These are phyloP conservation scores for Teleogryllus occipitalis DNA, from an alignment of 1,140 invertebrate genomes.

Conservation along the genomic window DNA sequence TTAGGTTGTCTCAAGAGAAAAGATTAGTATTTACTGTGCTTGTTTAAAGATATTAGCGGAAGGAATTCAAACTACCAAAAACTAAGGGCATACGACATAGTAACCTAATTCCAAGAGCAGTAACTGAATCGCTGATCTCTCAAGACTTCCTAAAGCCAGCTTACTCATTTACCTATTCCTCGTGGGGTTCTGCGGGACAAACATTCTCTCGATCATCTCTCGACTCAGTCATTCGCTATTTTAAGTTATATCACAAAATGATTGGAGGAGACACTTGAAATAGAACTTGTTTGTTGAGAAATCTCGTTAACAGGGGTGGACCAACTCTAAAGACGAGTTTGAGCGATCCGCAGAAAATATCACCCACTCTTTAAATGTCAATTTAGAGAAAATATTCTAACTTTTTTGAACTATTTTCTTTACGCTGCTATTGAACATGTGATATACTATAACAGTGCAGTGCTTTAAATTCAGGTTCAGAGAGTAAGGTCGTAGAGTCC, in stretches of 20 bases:
- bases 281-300: background rate
- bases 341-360: slow-evolving; percentile 1
- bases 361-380: background rate
- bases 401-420: background rate
- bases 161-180: no score
- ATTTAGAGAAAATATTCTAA: background rate
- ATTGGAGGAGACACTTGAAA: slow-evolving; percentile 4
- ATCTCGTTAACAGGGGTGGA: background rate
- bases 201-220: no score
- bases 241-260: slow-evolving; percentile 1
- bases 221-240: background rate
- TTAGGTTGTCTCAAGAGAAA: no score
- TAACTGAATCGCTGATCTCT: no score
- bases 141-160: no score
- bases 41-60: no score
- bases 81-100: no score
- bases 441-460: background rate
- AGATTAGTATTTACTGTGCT: no score
- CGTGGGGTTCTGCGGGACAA: no score
- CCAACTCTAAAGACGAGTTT: background rate
- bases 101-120: no score
- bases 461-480: background rate
- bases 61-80: no score
- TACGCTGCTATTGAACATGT: background rate
- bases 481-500: background rate